These are phyloP conservation scores for Diphyllodes magnificus DNA, from an alignment of 2,113 vertebrate genomes.

Conservation along the genomic window DNA sequence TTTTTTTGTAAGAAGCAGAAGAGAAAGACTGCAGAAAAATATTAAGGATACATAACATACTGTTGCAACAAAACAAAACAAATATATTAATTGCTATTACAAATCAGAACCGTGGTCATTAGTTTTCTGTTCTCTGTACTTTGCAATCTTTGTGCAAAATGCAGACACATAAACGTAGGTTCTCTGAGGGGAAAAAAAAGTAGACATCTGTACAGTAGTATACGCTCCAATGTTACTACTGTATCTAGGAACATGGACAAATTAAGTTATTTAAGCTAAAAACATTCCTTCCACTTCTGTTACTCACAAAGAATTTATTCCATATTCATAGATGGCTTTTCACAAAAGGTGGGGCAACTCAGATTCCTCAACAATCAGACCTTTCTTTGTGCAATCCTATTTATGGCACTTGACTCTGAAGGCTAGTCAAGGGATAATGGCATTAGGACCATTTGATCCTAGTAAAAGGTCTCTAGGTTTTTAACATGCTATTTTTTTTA, in stretches of 20 bases:
- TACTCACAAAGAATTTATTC: neutral
- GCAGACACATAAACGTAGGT: neutral
- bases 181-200: rapidly evolving
- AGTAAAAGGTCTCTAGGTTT: neutral
- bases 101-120: neutral
- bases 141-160: neutral
- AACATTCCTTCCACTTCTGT: neutral
- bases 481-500: neutral
- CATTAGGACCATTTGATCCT: neutral
- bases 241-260: neutral
- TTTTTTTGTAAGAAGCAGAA: neutral
- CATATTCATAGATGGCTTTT: neutral
- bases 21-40: neutral
- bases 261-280: neutral
- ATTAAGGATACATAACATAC: neutral
- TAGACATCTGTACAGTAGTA: neutral
- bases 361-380: neutral
- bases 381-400: neutral
- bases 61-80: neutral
- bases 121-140: neutral
- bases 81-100: neutral
- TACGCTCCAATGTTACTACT: neutral
- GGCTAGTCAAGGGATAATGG: neutral
- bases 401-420: neutral
- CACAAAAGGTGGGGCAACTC: neutral